phyloP scores from a whole-genome alignment of 2,113 vertebrate species.

The Xiphorhynchus elegans region DNA sequence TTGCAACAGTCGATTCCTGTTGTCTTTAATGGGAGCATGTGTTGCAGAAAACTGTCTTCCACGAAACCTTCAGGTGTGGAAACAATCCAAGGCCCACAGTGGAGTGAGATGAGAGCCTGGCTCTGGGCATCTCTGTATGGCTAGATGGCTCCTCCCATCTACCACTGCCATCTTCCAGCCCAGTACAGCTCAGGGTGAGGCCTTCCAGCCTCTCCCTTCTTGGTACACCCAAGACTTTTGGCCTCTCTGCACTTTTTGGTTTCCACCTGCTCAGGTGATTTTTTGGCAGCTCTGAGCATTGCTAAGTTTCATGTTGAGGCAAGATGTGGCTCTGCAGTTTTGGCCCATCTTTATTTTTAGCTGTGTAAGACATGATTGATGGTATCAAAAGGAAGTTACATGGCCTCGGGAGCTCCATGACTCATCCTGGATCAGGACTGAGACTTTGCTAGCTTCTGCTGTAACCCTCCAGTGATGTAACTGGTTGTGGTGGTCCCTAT shows the following conservation, averaged over 20 bases:
- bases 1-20: not conserved
- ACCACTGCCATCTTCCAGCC: not conserved
- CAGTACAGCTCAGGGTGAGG: not conserved
- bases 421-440: conserved; percentile 33
- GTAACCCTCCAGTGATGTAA: not conserved
- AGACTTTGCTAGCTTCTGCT: not conserved
- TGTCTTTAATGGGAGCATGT: fast-evolving
- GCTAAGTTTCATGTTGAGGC: not conserved
- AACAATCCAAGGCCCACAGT: not conserved
- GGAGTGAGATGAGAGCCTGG: not conserved
- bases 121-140: not conserved
- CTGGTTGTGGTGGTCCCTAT: not conserved
- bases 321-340: not conserved
- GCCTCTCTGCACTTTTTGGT: not conserved
- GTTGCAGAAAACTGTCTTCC: not conserved
- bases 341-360: conserved; percentile 49
- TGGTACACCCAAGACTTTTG: not conserved
- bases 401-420: not conserved
- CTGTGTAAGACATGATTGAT: not conserved
- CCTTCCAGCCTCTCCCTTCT: not conserved
- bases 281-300: not conserved
- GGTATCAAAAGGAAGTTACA: conserved; percentile 37
- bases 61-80: fast-evolving
- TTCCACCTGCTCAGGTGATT: conserved; percentile 4
- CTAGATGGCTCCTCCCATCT: not conserved